Percentiles rank a stretch among this genome's conserved stretches.
Conservation (phyloP, 2,888 invertebrate species). For the Lomographa bimaculata region DNA sequence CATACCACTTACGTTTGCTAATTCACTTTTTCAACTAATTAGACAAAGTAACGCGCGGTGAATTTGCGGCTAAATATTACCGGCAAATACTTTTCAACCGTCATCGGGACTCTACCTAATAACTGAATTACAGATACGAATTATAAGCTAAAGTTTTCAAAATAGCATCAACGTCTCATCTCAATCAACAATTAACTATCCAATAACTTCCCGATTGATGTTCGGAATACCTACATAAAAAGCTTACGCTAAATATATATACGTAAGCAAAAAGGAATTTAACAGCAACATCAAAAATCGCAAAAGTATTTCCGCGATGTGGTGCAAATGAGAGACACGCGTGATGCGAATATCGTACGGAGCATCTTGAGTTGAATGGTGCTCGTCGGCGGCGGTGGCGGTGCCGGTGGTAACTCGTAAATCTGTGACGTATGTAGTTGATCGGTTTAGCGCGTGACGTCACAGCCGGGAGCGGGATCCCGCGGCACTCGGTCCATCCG, state of each 20-base stretch:
- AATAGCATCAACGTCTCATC: too few relatives aligned
- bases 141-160: too few relatives aligned
- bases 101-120: too few relatives aligned
- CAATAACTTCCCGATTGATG: constrained; percentile 14
- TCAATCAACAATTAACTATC: constrained; percentile 2
- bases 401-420: constrained; percentile 46
- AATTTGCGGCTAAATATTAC: too few relatives aligned
- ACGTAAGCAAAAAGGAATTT: constrained; percentile 25
- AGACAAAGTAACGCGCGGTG: too few relatives aligned
- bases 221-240: constrained; percentile 19
- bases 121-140: too few relatives aligned
- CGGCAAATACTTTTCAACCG: too few relatives aligned
- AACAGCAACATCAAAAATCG: constrained; percentile 40
- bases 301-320: constrained; percentile 37
- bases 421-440: constrained; percentile 68
- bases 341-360: constrained; percentile 32
- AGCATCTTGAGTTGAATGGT: constrained; percentile 52
- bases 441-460: constrained; percentile 60
- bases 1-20: too few relatives aligned
- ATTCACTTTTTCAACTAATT: too few relatives aligned
- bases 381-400: constrained; percentile 26
- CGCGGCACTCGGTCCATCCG: constrained; percentile 46
- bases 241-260: constrained; percentile 2
- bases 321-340: constrained; percentile 44
- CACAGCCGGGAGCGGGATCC: constrained; percentile 25